A percentile compares a stretch with the other conserved stretches of the same genome.
Conservation (phyloP, 2,888 invertebrate species). For the Oscheius sp. region DNA sequence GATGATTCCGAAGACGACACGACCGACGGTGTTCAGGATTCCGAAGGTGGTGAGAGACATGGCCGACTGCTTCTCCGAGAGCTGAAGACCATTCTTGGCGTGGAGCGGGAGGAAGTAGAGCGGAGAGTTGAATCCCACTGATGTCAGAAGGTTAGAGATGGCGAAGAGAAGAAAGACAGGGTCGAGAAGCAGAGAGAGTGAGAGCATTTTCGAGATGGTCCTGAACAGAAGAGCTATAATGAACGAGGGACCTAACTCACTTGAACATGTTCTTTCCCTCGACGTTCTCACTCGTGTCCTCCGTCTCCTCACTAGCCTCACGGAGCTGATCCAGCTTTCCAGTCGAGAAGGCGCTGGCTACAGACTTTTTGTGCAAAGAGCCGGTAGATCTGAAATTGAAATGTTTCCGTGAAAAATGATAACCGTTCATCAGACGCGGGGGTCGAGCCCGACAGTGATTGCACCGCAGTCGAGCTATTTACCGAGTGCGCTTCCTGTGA, state of each 20-base stretch:
- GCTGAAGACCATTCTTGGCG: slow-evolving; percentile 49
- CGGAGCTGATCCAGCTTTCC: slow-evolving; percentile 52
- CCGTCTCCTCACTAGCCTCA: slow-evolving; percentile 51
- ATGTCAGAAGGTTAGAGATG: slow-evolving; percentile 92
- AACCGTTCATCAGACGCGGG: too few relatives aligned
- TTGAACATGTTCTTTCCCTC: slow-evolving; percentile 59
- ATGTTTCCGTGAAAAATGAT: too few relatives aligned
- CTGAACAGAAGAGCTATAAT: slow-evolving; percentile 43
- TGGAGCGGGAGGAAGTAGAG: slow-evolving; percentile 81
- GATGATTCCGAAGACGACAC: slow-evolving; percentile 86
- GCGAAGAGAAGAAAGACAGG: slow-evolving; percentile 89
- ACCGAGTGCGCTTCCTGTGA: too few relatives aligned
- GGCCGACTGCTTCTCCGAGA: slow-evolving; percentile 54
- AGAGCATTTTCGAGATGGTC: slow-evolving; percentile 80
- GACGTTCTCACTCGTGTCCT: slow-evolving; percentile 48
- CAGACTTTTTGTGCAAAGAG: slow-evolving; percentile 46
- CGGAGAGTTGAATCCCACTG: slow-evolving; percentile 92
- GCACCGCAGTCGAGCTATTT: too few relatives aligned
- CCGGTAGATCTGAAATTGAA: slow-evolving; percentile 43
- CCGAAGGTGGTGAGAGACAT: slow-evolving; percentile 64
- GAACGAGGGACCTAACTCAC: slow-evolving; percentile 5
- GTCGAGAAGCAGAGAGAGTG: slow-evolving; percentile 86
- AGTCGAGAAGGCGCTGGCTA: slow-evolving; percentile 45
- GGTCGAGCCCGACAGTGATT: too few relatives aligned
- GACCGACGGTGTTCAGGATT: slow-evolving; percentile 87